Conservation (phyloP, 2,113 vertebrate species). For the Cyprinodon brontotheroides region DNA sequence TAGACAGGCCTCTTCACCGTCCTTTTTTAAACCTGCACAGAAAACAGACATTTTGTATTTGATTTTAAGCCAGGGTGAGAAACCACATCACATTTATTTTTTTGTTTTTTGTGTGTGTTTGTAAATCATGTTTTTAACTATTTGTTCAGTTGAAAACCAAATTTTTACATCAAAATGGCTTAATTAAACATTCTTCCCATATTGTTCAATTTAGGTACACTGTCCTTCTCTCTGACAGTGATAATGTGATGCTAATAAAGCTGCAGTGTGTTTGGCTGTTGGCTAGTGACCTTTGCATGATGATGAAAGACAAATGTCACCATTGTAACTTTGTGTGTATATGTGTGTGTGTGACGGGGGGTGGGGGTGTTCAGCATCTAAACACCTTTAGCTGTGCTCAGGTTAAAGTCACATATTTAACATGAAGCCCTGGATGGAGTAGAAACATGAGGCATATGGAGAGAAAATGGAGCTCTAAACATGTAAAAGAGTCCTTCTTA, state of each 20-base stretch:
- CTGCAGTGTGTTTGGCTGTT: constrained; percentile 36
- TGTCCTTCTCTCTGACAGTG: constrained; percentile 8
- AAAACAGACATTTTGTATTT: too few relatives aligned
- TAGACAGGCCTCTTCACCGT: too few relatives aligned
- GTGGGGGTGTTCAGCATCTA: neutral
- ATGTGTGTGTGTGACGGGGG: constrained; percentile 11
- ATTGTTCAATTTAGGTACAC: neutral
- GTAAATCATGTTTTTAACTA: too few relatives aligned
- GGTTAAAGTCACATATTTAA: neutral
- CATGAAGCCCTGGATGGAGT: neutral
- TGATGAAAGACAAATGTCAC: constrained; percentile 59
- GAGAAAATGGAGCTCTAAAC: too few relatives aligned
- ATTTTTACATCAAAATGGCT: too few relatives aligned
- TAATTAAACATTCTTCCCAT: neutral
- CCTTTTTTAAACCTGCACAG: too few relatives aligned
- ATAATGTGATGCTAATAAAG: constrained; percentile 50
- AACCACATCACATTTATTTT: too few relatives aligned
- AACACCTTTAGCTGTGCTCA: constrained; percentile 6
- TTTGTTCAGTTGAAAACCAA: too few relatives aligned
- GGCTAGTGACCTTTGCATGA: constrained; percentile 51
- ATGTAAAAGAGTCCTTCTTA: too few relatives aligned
- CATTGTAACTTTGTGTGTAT: constrained; percentile 18
- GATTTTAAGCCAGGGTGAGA: too few relatives aligned
- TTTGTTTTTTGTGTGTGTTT: too few relatives aligned
- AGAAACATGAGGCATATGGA: too few relatives aligned